Base-by-base conservation (phyloP, 2,113 vertebrate genomes). In the Perca fluviatilis region DNA sequence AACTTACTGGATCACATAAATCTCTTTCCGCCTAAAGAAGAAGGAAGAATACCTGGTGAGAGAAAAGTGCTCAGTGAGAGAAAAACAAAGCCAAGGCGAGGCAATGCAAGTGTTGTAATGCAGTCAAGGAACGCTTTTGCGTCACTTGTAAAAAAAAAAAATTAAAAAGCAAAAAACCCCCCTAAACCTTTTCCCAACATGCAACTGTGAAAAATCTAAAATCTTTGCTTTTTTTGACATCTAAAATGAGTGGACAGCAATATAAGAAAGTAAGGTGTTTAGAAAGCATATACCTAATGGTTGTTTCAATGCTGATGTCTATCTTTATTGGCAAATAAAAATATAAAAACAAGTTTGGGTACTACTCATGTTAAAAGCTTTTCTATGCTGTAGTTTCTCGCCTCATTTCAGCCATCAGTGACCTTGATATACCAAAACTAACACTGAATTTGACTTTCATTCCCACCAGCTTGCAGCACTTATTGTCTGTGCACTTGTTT, bases 1-100 rank as follows among this genome's bases (percentile, higher is more conserved):
- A 63, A 99, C 98, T 99, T 99, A 99, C 98, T 99, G 98, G 93
- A 99, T 99, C 94, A 99, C 98, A 98, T 97, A 99, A 95, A 99
- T 99, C 94, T 99, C 98, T 95, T 99, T 99, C 92, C 97, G 97
- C 95, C 96, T 98, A 96, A 99, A 99, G 97, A 99, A 99, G 97
- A 99, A 97, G 84, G 98, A 99, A 83, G 98, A 99, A 89, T 98
- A 99, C 97, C 98, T 99, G 97, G 91, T 95, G 97, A 94, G 89
- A 97, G 94, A 92, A 93, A 94, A 88, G 86, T 79, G 86, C 92
- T 96, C 91, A 93, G 93, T 95, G 92, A 91, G 86, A 87, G 43
- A 89, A 79, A 83, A 50, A 91, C 23, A 90, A 73, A 80, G 88
- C 82, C 79, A 25, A 70, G 75, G 74, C 57, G 1, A 76, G 54